Evolutionary conservation across 2,888 invertebrate species (phyloP), one percentile per base, ranked within the genome.

Genomic region (Diarsia dahlii): DNA sequence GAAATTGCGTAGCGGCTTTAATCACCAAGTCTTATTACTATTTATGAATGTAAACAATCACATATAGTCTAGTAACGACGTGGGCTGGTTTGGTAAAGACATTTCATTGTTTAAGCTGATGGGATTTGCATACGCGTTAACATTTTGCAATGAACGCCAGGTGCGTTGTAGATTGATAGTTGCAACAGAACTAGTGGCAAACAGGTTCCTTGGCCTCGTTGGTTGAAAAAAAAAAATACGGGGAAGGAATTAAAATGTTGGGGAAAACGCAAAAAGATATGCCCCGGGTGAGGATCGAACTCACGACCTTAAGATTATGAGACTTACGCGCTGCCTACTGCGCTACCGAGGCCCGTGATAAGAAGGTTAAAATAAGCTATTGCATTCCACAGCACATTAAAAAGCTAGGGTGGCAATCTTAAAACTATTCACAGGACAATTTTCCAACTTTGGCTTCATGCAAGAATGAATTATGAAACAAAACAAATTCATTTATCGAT

Each of bases 271-370:
- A 79, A 92, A 92, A 91, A 87, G 52, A 56, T 84, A 88, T 98
- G 98, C 98, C 98, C 98, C 98, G 98, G 97, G 98, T 98, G 98
- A 98, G 98, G 98, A 98, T 98, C 98, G 98, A 98, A 98, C 98
- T 98, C 98, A 98, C 98, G 98, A 98, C 98, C 98, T 98, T 98
- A 97, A 98, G 98, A 98, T 98, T 98, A 98, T 98, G 98, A 98
- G 98, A 98, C 98, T 98, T 98, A 98, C 98, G 98, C 98, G 98
- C 98, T 98, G 97, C 98, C 98, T 97, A 98, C 98, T 98, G 98
- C 98, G 98, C 98, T 97, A 98, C 97, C 97, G 97, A 98, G 98
- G 98, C 98, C 28, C 50, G 74, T 90, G 73, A 4, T 0, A 20
- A 10, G 0, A 0, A 0, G 0, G 0, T 0, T 65, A 58, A 92